Conservation (phyloP, 2,113 vertebrate genomes). For the Pandion haliaetus region DNA sequence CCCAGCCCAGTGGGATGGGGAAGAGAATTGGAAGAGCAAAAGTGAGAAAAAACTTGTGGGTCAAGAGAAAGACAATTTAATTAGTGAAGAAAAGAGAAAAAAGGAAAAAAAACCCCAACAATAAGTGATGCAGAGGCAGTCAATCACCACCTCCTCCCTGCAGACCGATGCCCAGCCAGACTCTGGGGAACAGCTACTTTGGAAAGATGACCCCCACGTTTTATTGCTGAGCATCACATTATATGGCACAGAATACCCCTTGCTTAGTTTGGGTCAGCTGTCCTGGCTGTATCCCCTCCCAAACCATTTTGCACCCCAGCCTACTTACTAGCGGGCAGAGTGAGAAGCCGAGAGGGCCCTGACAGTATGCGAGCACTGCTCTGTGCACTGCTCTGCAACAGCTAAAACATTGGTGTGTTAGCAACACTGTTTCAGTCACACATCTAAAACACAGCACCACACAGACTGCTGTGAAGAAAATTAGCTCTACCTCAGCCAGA, state of each 20-base stretch:
- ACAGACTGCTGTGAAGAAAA: background rate
- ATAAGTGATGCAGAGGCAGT: background rate
- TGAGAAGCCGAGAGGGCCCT: background rate
- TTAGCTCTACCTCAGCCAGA: background rate
- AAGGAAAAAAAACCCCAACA: background rate
- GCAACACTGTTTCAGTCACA: background rate
- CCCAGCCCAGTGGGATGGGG: background rate
- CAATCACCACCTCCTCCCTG: background rate
- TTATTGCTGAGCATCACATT: background rate
- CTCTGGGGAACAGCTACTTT: background rate
- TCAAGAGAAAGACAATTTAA: background rate
- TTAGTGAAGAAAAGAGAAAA: background rate
- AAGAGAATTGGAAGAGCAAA: background rate
- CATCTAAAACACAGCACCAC: background rate
- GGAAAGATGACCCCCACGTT: background rate
- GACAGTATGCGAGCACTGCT: background rate
- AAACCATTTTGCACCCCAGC: background rate
- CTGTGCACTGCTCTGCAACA: background rate
- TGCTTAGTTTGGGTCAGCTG: background rate
- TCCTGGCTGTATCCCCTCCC: background rate
- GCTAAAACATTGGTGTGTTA: background rate
- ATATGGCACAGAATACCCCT: background rate
- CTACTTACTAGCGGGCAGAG: background rate
- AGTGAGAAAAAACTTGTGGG: background rate
- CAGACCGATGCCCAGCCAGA: background rate